Evolutionary conservation across 2,113 vertebrate genomes (phyloP), one percentile per base, ranked within the genome.

Genomic region (Pachycephala philippinensis): DNA sequence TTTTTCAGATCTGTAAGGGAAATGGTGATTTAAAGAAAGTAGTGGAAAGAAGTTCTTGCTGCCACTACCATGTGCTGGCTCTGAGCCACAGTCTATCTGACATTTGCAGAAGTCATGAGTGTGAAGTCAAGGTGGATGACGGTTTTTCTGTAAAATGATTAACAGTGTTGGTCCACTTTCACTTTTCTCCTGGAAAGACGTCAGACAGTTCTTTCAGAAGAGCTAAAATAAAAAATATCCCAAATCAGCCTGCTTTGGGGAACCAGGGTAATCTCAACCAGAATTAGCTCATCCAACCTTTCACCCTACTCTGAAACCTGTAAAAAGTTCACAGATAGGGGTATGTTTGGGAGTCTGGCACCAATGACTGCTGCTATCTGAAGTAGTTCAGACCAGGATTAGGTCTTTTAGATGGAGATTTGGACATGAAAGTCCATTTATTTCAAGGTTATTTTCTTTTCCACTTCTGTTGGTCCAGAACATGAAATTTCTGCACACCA

Each of bases 1-100:
- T 79, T 92, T 95, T 95, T 96, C 93, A 81, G 75, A 77, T 95
- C 87, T 92, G 20, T 50, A 86, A 95, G 59, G 70, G 93, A 97
- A 97, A 96, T n/a, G 49, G 93, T 56, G 72, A 96, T 88, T 90
- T 86, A 94, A 88, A 97, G 89, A 91, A 93, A 96, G 22, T 21
- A 40, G 47, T 27, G 77, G 42, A 68, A 89, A 74, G 37, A 56
- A 78, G 44, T 68, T 64, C 45, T 44, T 81, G 47, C 30, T 91
- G 84, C 44, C 35, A 49, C 39, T 92, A 42, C 60, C 54, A 50
- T 2, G 7, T 53, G 31, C 70, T 85, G 92, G 57, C 37, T 57
- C 37, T 76, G n/a, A 84, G 82, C 31, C 85, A 87, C 35, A 70
- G 44, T 53, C 60, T 78, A 13, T 52, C 52, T 68, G 66, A 87